Conservation (phyloP, 2,888 invertebrate species). For the Nomada fucata region DNA sequence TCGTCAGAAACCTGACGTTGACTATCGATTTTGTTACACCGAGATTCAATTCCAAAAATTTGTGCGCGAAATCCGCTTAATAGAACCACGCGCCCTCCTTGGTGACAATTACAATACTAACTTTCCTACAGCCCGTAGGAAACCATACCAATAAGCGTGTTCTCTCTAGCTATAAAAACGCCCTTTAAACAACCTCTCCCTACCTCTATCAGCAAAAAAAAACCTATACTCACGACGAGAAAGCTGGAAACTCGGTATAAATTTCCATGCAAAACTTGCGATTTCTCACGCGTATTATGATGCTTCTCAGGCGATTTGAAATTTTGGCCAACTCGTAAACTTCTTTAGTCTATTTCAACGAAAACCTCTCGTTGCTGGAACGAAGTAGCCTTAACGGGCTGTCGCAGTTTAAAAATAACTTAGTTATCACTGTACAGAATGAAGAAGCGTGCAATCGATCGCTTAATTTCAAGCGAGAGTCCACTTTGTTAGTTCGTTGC, state of each 20-base stretch:
- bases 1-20: too few relatives aligned
- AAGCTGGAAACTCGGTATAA: neutral
- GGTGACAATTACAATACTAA: neutral
- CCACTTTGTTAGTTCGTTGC: neutral
- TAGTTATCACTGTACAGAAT: neutral
- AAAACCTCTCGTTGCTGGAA: neutral
- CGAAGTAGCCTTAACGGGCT: too few relatives aligned
- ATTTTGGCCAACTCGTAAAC: constrained; percentile 4
- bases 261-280: neutral
- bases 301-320: neutral
- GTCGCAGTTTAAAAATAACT: neutral
- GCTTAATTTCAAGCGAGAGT: constrained; percentile 5
- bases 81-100: too few relatives aligned
- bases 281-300: neutral
- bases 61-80: neutral
- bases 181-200: too few relatives aligned
- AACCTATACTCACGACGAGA: neutral
- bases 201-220: neutral
- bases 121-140: neutral
- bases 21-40: too few relatives aligned
- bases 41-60: too few relatives aligned
- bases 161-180: neutral
- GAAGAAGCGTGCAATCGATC: neutral
- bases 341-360: neutral
- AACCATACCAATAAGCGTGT: neutral